Evolutionary conservation across 2,888 invertebrate genomes (phyloP).

Genomic region (Apamea crenata): DNA sequence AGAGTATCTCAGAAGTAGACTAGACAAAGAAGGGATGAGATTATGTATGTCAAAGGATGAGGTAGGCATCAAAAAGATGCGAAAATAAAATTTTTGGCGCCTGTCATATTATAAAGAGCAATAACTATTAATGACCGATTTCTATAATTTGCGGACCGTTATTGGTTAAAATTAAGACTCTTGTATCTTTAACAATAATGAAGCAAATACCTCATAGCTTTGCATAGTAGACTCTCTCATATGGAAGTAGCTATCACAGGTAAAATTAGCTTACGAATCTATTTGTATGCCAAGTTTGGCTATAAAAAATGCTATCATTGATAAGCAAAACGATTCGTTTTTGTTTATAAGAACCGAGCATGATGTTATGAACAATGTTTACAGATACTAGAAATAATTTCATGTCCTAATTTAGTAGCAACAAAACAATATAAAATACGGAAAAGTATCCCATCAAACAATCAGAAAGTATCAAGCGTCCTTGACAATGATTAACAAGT

Average conservation of each 20-base stretch:
- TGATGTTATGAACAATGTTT: too few species aligned
- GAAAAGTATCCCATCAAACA: constrained; percentile 3
- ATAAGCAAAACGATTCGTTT: too few species aligned
- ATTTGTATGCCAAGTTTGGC: background rate
- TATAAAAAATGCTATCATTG: background rate
- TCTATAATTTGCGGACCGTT: background rate
- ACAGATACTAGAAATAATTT: background rate
- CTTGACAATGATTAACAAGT: constrained; percentile 58
- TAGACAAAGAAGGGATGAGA: background rate
- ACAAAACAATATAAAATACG: constrained; percentile 1
- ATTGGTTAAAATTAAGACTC: background rate
- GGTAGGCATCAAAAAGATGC: background rate
- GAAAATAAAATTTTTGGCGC: background rate
- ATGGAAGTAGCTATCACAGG: background rate
- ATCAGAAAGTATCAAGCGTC: constrained; percentile 30
- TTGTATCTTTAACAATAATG: background rate
- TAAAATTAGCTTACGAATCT: background rate
- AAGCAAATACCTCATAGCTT: background rate
- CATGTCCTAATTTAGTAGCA: background rate
- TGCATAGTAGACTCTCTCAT: background rate
- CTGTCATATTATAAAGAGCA: constrained; percentile 13
- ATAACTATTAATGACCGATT: background rate
- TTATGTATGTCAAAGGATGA: background rate
- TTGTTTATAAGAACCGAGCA: too few species aligned
- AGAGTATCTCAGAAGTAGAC: background rate